Percentiles rank a stretch among this genome's conserved stretches.
Conservation (phyloP, 2,797 vertebrate genomes). For the Falco peregrinus region DNA sequence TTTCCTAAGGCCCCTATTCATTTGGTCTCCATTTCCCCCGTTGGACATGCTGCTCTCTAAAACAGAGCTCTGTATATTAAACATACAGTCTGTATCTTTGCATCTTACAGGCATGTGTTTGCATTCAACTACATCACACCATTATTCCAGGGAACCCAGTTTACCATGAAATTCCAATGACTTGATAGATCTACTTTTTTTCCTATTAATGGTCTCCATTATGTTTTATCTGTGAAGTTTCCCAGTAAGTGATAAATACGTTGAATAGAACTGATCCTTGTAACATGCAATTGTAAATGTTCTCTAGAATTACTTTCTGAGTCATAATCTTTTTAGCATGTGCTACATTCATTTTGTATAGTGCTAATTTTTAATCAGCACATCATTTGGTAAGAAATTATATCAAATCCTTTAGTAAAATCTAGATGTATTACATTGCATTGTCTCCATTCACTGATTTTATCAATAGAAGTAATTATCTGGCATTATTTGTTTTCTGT, state of each 20-base stretch:
- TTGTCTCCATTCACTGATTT: conserved; percentile 28
- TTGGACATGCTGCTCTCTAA: not conserved
- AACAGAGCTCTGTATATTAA: not conserved
- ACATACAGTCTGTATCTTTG: not conserved
- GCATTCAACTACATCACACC: not conserved
- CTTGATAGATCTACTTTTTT: not conserved
- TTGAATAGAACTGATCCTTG: not conserved
- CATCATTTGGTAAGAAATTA: conserved; percentile 39
- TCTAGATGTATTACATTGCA: not conserved
- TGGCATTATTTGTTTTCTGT: conserved; percentile 42
- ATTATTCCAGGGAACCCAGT: not conserved
- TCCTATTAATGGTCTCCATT: not conserved
- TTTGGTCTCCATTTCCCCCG: not conserved
- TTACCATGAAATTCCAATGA: not conserved
- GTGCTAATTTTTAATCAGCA: conserved; percentile 62
- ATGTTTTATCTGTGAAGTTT: not conserved
- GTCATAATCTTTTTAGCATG: conserved; percentile 24
- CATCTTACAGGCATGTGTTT: not conserved
- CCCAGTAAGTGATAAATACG: not conserved
- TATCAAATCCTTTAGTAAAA: conserved; percentile 25
- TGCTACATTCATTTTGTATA: conserved; percentile 48
- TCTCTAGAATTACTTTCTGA: conserved; percentile 40
- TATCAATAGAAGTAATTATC: conserved; percentile 57
- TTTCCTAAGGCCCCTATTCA: not conserved
- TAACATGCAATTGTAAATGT: not conserved